Percentiles rank a stretch among this genome's conserved stretches.
Conservation (phyloP, 35 echinoderm and acorn worm species). For the Apostichopus californicus region DNA sequence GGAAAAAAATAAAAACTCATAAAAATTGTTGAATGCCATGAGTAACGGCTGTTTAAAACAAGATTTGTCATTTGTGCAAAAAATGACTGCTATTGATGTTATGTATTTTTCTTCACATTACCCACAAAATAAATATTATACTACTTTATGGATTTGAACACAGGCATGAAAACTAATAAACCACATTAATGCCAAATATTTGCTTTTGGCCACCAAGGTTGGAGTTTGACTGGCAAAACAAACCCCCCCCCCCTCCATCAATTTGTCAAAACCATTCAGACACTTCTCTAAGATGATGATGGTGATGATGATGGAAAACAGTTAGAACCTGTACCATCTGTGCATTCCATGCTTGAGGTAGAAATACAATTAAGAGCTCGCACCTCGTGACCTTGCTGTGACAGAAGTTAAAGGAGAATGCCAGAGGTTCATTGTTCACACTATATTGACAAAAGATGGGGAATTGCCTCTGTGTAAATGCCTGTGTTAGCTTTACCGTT, state of each 20-base stretch:
- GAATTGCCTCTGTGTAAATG: too few relatives aligned
- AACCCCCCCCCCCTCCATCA: background rate
- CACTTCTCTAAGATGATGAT: background rate
- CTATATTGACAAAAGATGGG: too few relatives aligned
- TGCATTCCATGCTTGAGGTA: slow-evolving; percentile 21
- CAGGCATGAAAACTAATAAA: background rate
- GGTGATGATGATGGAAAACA: background rate
- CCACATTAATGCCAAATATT: background rate
- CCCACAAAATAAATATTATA: too few relatives aligned
- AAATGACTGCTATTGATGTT: too few relatives aligned
- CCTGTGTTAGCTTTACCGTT: too few relatives aligned
- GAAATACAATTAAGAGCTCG: background rate
- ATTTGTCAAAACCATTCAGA: background rate
- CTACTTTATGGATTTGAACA: background rate
- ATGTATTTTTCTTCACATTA: too few relatives aligned
- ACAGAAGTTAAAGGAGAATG: background rate
- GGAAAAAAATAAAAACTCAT: too few relatives aligned
- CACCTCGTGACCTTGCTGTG: slow-evolving; percentile 12
- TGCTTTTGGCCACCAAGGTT: background rate
- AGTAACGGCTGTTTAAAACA: too few relatives aligned
- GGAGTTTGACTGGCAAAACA: background rate
- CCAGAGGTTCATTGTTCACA: background rate
- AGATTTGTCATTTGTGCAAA: too few relatives aligned
- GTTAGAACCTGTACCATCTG: background rate
- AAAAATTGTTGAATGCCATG: too few relatives aligned